phyloP scores from a whole-genome alignment of 2,888 invertebrate species.

The Deilephila elpenor region DNA sequence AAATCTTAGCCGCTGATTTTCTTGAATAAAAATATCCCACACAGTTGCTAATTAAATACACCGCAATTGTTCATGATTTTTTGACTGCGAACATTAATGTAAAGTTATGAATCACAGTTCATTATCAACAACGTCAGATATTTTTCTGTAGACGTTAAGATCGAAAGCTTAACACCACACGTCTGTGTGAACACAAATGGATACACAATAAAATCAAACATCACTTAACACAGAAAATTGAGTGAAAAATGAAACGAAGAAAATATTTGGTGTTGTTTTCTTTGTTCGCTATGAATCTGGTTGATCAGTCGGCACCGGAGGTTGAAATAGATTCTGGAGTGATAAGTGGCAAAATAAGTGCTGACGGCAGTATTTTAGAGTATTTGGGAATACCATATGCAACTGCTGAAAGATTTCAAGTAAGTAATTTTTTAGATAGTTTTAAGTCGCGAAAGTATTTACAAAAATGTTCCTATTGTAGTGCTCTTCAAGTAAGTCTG shows the following conservation, averaged over 20 bases:
- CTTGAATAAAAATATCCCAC: too few species aligned
- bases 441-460: too few species aligned
- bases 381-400: slow-evolving; percentile 60
- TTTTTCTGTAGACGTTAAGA: neutral
- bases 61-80: too few species aligned
- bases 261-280: slow-evolving; percentile 52
- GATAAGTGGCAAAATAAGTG: slow-evolving; percentile 51
- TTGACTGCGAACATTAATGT: too few species aligned
- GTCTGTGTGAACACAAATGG: neutral
- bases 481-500: too few species aligned
- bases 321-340: slow-evolving; percentile 53
- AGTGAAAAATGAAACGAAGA: slow-evolving; percentile 41
- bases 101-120: too few species aligned
- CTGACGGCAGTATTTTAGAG: slow-evolving; percentile 53
- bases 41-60: too few species aligned
- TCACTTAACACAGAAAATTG: neutral
- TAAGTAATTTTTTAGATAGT: slow-evolving; percentile 33
- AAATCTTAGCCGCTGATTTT: too few species aligned
- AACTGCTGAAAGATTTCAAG: slow-evolving; percentile 50
- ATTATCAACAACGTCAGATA: too few species aligned
- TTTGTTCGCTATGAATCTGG: slow-evolving; percentile 50
- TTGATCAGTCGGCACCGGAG: slow-evolving; percentile 57
- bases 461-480: too few species aligned
- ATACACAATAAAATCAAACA: neutral
- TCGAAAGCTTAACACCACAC: neutral